Conservation (phyloP, 2,888 invertebrate genomes). For the Alcis repandata region DNA sequence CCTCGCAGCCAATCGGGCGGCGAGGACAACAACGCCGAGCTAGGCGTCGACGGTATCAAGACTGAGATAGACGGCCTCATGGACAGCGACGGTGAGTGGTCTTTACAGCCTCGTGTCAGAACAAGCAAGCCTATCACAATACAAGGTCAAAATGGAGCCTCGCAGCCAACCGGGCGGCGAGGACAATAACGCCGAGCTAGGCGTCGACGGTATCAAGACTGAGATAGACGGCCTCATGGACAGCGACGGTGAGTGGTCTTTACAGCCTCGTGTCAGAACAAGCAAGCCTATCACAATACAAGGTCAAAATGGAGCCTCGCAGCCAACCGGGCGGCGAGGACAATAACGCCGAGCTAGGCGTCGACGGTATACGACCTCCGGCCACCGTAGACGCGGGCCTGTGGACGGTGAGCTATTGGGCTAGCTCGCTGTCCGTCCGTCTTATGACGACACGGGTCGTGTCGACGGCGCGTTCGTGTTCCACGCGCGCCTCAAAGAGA, state of each 20-base stretch:
- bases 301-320: slow-evolving; percentile 82
- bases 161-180: slow-evolving; percentile 75
- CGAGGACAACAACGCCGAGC: slow-evolving; percentile 74
- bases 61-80: slow-evolving; percentile 85
- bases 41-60: slow-evolving; percentile 83
- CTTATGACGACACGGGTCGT: too few relatives aligned
- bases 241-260: slow-evolving; percentile 68
- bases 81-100: slow-evolving; percentile 76
- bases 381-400: too few relatives aligned
- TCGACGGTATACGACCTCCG: too few relatives aligned
- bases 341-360: slow-evolving; percentile 67
- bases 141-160: slow-evolving; percentile 82
- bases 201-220: slow-evolving; percentile 84
- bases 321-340: slow-evolving; percentile 75
- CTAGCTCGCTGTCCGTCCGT: too few relatives aligned
- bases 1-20: slow-evolving; percentile 75
- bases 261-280: background rate
- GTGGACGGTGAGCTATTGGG: too few relatives aligned
- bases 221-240: slow-evolving; percentile 86
- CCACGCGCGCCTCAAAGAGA: too few relatives aligned
- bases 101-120: background rate
- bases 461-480: too few relatives aligned
- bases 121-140: too few relatives aligned
- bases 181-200: slow-evolving; percentile 74
- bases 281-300: slow-evolving; percentile 63